phyloP scores from a whole-genome alignment of 2,797 vertebrate genomes.

The Falco biarmicus region DNA sequence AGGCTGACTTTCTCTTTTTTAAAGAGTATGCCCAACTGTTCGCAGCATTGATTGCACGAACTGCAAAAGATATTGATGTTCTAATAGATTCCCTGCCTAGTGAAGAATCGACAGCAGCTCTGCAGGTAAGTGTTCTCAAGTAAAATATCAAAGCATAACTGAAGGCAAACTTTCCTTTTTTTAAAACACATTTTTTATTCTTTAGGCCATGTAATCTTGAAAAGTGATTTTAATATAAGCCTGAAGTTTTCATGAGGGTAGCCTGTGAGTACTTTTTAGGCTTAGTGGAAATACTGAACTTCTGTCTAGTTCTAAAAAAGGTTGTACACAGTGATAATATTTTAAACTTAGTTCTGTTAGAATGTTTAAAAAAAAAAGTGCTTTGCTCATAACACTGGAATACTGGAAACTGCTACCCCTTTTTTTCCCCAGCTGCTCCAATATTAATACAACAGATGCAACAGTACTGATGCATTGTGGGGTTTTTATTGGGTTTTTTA shows the following conservation, averaged over 20 bases:
- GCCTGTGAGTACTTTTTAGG: neutral
- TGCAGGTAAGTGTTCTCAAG: slow-evolving; percentile 84
- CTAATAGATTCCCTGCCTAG: slow-evolving; percentile 97
- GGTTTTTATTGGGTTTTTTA: neutral
- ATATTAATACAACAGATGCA: neutral
- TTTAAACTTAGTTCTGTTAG: neutral
- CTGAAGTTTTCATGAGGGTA: neutral
- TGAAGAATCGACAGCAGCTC: slow-evolving; percentile 94
- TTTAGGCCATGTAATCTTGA: neutral
- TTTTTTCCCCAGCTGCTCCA: neutral
- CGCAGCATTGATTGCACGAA: slow-evolving; percentile 93
- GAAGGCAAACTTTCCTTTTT: neutral
- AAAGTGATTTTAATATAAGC: neutral
- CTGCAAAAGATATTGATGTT: slow-evolving; percentile 97
- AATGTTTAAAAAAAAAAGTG: neutral
- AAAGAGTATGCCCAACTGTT: slow-evolving; percentile 98
- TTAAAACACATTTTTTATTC: neutral
- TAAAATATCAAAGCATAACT: neutral
- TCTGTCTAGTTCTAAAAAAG: neutral
- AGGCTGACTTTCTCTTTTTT: neutral
- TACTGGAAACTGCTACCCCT: neutral
- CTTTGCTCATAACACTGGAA: neutral
- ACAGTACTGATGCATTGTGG: neutral
- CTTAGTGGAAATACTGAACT: neutral
- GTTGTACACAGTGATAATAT: neutral